Conservation (phyloP, 2,797 vertebrate genomes). For the Xenops minutus region DNA sequence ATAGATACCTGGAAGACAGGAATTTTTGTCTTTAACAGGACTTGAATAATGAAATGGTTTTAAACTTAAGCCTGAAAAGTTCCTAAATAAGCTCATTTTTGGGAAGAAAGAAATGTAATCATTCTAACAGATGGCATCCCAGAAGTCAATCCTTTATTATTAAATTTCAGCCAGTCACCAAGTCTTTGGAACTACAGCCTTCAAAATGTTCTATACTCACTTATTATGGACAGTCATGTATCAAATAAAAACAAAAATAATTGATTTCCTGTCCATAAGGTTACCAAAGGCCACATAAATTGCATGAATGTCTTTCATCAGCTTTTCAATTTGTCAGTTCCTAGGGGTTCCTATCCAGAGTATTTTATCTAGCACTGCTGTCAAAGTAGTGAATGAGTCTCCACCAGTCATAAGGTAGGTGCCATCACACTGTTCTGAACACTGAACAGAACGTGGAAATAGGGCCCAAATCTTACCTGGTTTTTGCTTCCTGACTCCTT, state of each 20-base stretch:
- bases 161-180: not conserved
- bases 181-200: not conserved
- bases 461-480: not conserved
- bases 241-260: constrained; percentile 9
- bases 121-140: not conserved
- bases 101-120: not conserved
- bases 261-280: not conserved
- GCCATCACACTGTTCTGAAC: not conserved
- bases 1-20: not conserved
- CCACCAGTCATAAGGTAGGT: not conserved
- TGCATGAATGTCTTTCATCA: not conserved
- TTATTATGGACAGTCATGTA: not conserved
- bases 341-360: not conserved
- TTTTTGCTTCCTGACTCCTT: not conserved
- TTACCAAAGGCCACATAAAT: not conserved
- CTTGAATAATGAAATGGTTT: not conserved
- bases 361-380: not conserved
- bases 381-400: not conserved
- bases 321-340: not conserved
- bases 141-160: not conserved
- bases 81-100: not conserved
- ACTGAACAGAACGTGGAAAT: not conserved
- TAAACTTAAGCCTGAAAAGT: not conserved
- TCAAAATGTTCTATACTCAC: not conserved
- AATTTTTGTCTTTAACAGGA: not conserved